These are phyloP conservation scores for Dicyrtoma fusca DNA, from an alignment of 2,888 invertebrate genomes.

Conservation along the genomic window DNA sequence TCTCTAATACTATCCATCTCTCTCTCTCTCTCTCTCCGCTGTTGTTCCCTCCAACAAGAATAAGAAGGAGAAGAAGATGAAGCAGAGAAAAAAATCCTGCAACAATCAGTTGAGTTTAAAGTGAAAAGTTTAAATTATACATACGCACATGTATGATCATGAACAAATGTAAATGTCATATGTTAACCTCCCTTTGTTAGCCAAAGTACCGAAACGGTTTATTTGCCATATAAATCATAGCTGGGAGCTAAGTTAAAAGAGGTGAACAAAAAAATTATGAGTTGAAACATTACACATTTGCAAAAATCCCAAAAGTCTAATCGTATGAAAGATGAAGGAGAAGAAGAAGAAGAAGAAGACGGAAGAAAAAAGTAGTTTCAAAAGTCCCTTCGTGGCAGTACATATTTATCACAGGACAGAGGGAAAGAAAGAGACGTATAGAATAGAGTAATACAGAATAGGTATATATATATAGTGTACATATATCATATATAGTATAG, in stretches of 20 bases:
- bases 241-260: not conserved
- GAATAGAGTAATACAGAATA: not conserved
- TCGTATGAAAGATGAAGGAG: not conserved
- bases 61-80: no score
- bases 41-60: not conserved
- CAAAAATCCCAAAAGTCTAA: no score
- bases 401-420: conserved; percentile 1
- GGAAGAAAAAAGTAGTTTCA: not conserved
- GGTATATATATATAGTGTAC: not conserved
- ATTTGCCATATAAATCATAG: conserved; percentile 21
- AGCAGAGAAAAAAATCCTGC: not conserved
- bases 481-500: no score
- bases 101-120: no score
- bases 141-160: no score
- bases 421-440: not conserved
- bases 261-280: conserved; percentile 2
- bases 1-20: not conserved
- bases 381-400: not conserved
- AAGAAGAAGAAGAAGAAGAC: not conserved
- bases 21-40: not conserved
- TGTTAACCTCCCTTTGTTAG: conserved; percentile 1
- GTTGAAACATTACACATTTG: not conserved
- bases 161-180: not conserved
- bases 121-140: not conserved
- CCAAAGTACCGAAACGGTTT: conserved; percentile 28